These are phyloP conservation scores for Marronus borbonicus DNA, from an alignment of 2,888 invertebrate species.

Conservation along the genomic window DNA sequence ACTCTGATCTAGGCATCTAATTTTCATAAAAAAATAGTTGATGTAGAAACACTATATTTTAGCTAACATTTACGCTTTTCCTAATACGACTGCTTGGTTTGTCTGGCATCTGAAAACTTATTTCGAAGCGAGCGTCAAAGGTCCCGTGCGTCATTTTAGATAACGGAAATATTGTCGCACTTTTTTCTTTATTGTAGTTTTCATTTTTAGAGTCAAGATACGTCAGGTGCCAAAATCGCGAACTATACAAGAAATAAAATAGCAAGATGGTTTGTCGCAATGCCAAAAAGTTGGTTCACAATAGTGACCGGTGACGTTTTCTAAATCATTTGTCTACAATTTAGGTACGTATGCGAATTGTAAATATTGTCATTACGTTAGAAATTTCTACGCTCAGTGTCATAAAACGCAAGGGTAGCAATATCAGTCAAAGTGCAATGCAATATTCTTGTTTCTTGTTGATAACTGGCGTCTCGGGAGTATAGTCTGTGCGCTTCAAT, in stretches of 20 bases:
- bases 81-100: too few relatives aligned
- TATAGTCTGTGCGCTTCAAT: too few relatives aligned
- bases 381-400: too few relatives aligned
- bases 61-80: too few relatives aligned
- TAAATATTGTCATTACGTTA: not conserved
- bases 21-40: too few relatives aligned
- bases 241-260: constrained; percentile 14
- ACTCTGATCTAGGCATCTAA: too few relatives aligned
- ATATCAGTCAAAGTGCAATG: too few relatives aligned
- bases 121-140: not conserved
- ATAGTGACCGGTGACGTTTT: not conserved
- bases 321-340: not conserved
- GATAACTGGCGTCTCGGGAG: too few relatives aligned
- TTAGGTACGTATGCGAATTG: not conserved
- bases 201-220: constrained; percentile 6
- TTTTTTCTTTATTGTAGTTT: constrained; percentile 10
- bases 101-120: not conserved
- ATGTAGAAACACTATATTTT: too few relatives aligned
- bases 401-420: too few relatives aligned
- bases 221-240: constrained; percentile 20
- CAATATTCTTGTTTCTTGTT: too few relatives aligned
- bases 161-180: constrained; percentile 11
- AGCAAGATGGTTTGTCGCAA: constrained; percentile 1
- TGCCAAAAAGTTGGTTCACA: not conserved
- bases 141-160: constrained; percentile 16